Evolutionary conservation across 2,797 vertebrate genomes (phyloP).

Genomic region (Tiaroga cobitis): DNA sequence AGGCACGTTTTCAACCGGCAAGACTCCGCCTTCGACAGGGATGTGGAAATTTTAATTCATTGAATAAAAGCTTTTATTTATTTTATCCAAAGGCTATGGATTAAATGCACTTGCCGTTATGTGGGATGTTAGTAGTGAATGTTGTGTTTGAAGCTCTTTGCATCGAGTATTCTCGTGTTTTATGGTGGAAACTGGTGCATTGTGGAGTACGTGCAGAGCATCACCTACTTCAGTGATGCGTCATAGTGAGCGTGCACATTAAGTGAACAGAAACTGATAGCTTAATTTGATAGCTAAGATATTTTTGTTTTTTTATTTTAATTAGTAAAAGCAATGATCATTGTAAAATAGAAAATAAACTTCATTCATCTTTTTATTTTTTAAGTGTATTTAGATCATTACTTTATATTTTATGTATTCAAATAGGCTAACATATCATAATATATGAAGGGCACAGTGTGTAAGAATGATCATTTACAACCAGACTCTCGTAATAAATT

Average conservation of each 20-base stretch:
- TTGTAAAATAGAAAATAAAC: background rate
- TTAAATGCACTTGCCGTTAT: background rate
- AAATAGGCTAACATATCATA: too few relatives aligned
- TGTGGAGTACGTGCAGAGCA: conserved; percentile 74
- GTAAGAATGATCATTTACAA: background rate
- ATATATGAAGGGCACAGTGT: background rate
- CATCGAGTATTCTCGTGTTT: background rate
- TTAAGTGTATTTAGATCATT: background rate
- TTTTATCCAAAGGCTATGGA: background rate
- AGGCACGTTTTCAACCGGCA: conserved; percentile 68
- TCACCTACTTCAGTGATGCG: conserved; percentile 62
- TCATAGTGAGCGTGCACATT: conserved; percentile 41
- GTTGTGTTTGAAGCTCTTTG: too few relatives aligned
- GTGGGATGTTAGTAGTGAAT: background rate
- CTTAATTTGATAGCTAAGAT: background rate
- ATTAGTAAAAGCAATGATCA: background rate
- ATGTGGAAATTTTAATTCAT: conserved; percentile 4
- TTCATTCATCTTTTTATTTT: background rate
- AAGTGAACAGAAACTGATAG: background rate
- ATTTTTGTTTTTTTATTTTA: background rate
- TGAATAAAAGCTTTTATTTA: background rate
- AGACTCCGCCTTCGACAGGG: conserved; percentile 11
- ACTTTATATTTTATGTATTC: background rate
- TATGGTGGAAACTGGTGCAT: conserved; percentile 66
- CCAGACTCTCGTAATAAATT: background rate